These are phyloP conservation scores for Phoebastria nigripes DNA, from an alignment of 2,797 vertebrate genomes.

Conservation along the genomic window DNA sequence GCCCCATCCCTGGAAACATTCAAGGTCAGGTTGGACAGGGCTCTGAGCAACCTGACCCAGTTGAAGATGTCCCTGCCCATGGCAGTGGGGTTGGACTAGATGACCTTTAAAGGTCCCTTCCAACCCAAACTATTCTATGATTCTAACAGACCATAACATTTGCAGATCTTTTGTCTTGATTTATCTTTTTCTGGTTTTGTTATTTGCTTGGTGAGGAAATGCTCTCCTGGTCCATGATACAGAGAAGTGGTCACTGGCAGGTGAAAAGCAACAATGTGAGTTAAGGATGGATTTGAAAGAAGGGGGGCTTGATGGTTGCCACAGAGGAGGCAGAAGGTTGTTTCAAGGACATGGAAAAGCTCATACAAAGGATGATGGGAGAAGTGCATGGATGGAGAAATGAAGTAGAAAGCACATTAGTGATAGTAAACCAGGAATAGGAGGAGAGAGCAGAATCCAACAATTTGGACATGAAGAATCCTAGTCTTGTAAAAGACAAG, in stretches of 20 bases:
- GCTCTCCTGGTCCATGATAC: not conserved
- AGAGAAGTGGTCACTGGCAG: not conserved
- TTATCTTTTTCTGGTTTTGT: not conserved
- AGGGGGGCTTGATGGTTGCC: not conserved
- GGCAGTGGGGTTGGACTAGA: too few relatives aligned
- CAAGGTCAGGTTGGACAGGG: too few relatives aligned
- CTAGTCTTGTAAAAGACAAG: not conserved
- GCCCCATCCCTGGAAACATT: too few relatives aligned
- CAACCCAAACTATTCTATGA: too few relatives aligned
- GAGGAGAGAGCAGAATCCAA: not conserved
- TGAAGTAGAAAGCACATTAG: not conserved
- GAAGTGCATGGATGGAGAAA: not conserved
- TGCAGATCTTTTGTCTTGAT: not conserved
- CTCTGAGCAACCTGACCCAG: too few relatives aligned
- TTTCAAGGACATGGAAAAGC: not conserved
- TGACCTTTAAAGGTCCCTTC: too few relatives aligned
- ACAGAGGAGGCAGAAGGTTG: not conserved
- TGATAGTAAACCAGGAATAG: not conserved
- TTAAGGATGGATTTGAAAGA: not conserved
- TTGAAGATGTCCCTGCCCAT: too few relatives aligned
- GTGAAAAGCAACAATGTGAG: not conserved
- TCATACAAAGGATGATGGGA: not conserved
- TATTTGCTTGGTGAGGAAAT: not conserved
- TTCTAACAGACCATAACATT: not conserved
- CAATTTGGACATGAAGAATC: not conserved